A percentile compares a stretch with the other conserved stretches of the same genome.
Evolutionary conservation across 2,113 vertebrate genomes (phyloP).

Genomic region (Nansenia antarctica): DNA sequence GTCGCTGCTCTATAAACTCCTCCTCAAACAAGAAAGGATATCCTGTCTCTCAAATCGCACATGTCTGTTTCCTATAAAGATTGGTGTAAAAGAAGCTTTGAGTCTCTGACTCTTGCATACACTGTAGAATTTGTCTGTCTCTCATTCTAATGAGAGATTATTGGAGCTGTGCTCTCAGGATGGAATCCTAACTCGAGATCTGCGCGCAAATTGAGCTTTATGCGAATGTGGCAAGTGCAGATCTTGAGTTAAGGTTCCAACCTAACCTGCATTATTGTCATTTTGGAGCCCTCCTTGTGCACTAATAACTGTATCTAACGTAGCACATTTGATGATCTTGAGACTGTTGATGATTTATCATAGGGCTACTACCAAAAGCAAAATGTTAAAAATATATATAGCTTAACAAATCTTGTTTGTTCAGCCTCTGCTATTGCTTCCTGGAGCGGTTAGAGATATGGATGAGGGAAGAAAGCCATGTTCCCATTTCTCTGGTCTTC

Average conservation of each 20-base stretch:
- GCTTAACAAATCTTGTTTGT: too few relatives aligned
- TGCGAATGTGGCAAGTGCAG: too few relatives aligned
- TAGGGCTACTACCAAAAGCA: too few relatives aligned
- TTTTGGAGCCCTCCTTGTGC: background rate
- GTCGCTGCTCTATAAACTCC: slow-evolving; percentile 29
- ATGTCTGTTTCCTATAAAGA: slow-evolving; percentile 27
- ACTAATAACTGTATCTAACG: background rate
- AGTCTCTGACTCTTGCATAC: too few relatives aligned
- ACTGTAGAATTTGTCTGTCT: too few relatives aligned
- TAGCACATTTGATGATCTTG: too few relatives aligned
- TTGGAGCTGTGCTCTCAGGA: too few relatives aligned
- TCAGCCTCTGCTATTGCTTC: slow-evolving; percentile 24
- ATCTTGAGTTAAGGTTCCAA: too few relatives aligned
- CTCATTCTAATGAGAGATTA: too few relatives aligned
- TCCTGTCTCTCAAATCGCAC: slow-evolving; percentile 43
- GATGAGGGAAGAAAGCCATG: slow-evolving; percentile 35
- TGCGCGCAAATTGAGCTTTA: too few relatives aligned
- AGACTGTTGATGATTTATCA: too few relatives aligned
- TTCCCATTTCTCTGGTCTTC: slow-evolving; percentile 32
- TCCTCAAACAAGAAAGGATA: slow-evolving; percentile 42
- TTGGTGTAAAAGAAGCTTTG: slow-evolving; percentile 30
- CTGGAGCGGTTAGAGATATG: slow-evolving; percentile 37
- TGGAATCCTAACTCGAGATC: too few relatives aligned
- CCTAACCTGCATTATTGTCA: background rate
- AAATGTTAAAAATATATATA: background rate